phyloP scores from a whole-genome alignment of 2,113 vertebrate genomes.

The Odontophorus gujanensis region DNA sequence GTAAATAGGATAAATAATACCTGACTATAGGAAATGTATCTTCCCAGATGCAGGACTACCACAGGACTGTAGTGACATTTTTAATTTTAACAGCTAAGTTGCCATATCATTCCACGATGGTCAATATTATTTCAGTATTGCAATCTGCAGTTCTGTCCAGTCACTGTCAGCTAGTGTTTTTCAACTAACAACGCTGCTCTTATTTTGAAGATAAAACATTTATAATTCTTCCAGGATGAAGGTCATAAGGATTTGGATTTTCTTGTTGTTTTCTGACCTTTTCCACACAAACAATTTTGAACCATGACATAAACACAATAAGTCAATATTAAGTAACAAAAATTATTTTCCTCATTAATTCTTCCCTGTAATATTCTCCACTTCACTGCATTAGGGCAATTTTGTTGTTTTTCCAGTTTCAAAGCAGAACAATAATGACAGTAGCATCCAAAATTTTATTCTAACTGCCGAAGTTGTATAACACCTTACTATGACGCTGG shows the following conservation, averaged over 20 bases:
- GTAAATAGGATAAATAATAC: not conserved
- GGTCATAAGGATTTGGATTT: not conserved
- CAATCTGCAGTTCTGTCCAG: not conserved
- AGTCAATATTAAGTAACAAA: constrained; percentile 11
- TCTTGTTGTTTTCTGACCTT: not conserved
- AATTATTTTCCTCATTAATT: constrained; percentile 22
- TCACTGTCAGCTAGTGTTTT: not conserved
- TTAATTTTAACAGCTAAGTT: not conserved
- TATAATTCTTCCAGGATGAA: not conserved
- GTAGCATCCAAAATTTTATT: constrained; percentile 41
- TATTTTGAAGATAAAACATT: not conserved
- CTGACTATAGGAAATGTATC: not conserved
- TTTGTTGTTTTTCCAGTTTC: constrained; percentile 4
- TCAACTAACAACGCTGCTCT: not conserved
- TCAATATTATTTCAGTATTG: not conserved
- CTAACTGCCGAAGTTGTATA: constrained; percentile 59
- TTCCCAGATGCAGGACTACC: not conserved
- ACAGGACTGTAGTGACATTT: not conserved
- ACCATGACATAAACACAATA: not conserved
- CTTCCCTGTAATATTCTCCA: constrained; percentile 1
- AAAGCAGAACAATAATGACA: constrained; percentile 49
- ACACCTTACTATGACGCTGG: constrained; percentile 49
- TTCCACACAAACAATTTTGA: constrained; percentile 28
- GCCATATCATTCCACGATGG: not conserved
- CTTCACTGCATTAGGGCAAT: constrained; percentile 3